Percentiles rank a stretch among this genome's conserved stretches.
Conservation (phyloP, 2,797 vertebrate genomes). For the Podarcis siculus region DNA sequence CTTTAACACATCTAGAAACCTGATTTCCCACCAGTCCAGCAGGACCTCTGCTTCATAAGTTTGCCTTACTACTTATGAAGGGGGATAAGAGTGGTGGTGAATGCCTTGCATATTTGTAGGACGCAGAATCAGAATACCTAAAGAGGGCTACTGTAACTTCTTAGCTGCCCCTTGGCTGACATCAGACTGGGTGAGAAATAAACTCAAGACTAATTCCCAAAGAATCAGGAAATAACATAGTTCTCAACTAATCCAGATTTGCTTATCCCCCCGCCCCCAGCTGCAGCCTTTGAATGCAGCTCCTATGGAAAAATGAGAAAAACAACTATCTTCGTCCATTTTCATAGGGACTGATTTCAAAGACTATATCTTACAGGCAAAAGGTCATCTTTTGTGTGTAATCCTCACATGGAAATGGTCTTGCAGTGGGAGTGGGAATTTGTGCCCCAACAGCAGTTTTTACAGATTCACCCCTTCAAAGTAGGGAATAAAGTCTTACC, state of each 20-base stretch:
- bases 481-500: not conserved
- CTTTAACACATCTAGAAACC: too few species aligned
- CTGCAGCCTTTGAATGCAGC: not conserved
- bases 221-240: not conserved
- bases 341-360: not conserved
- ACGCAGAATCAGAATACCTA: too few species aligned
- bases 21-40: too few species aligned
- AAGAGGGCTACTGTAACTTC: too few species aligned
- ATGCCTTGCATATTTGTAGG: too few species aligned
- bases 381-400: not conserved
- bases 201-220: not conserved
- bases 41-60: too few species aligned
- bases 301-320: not conserved
- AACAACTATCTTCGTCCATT: not conserved
- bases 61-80: too few species aligned
- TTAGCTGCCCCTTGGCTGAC: not conserved
- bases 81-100: too few species aligned
- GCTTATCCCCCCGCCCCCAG: not conserved
- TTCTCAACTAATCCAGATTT: not conserved
- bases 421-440: not conserved
- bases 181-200: not conserved
- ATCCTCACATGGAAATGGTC: not conserved
- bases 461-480: not conserved
- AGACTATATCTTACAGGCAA: not conserved
- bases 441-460: not conserved